Base-by-base conservation (phyloP, 2,888 invertebrate genomes). In the Tenthredo notha region DNA sequence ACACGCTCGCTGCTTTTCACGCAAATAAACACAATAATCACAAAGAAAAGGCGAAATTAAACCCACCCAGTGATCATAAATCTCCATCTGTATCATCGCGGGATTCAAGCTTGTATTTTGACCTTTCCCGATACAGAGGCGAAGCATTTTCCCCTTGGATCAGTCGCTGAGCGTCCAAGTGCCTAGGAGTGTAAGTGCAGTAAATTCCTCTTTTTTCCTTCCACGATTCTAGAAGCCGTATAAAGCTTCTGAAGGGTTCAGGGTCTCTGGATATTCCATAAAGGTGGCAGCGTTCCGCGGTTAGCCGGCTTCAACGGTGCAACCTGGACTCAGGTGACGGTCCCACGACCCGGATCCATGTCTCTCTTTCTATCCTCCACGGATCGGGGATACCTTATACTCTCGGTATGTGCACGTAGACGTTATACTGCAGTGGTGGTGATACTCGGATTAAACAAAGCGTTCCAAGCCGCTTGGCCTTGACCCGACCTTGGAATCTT, bases 181-280 rank as follows among this genome's bases (percentile, higher is more conserved):
- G 33, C 77, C 50, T n/a, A 33, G 54, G 29, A n/a, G 37, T 37
- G 6, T 74, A 37, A 50, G 33, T 29, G 29, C n/a, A 54, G 29
- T 50, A 5, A 3, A 21, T 40, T 43, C 43, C 21, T 74, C n/a
- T 74, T 74, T 43, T 3, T 9, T 21, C 10, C 40, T 25, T 21
- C 40, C 37, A 61, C 18, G 33, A 61, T 7, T 54, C 54, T 54
- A 54, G 80, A 80, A 80, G 80, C 80, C 80, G 61, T 80, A 80
- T n/a, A 9, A 58, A 40, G 10, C 37, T 37, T 37, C 10, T 15
- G 50, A 61, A 29, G 58, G 61, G 80, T 80, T 80, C 58, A 61
- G 80, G 58, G 80, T 80, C 80, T 80, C 80, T n/a, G 15, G 29
- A n/a, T 80, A 80, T 80, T 80, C 80, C 80, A 40, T 21, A 61